Conservation (phyloP, 2,888 invertebrate species). For the Bursaphelenchus okinawaensis region DNA sequence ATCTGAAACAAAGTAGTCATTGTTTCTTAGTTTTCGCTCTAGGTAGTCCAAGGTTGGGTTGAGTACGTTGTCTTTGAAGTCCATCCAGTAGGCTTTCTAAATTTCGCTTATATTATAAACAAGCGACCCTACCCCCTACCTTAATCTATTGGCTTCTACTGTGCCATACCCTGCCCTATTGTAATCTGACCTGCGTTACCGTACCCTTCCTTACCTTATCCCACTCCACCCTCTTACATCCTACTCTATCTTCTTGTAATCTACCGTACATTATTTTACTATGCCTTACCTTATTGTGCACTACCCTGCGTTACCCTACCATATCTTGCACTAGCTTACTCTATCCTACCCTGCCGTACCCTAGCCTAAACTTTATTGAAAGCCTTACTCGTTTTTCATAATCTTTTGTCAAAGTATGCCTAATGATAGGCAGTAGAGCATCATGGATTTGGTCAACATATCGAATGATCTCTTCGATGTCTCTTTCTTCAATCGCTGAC, state of each 20-base stretch:
- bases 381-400: slow-evolving; percentile 35
- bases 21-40: slow-evolving; percentile 28
- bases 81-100: slow-evolving; percentile 29
- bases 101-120: slow-evolving; percentile 3
- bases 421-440: slow-evolving; percentile 38
- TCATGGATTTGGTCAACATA: slow-evolving; percentile 37
- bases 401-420: slow-evolving; percentile 40
- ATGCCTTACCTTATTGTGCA: too few species aligned
- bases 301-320: too few species aligned
- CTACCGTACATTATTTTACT: too few species aligned
- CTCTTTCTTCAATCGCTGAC: slow-evolving; percentile 35
- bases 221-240: too few species aligned
- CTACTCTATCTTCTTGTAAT: too few species aligned
- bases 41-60: slow-evolving; percentile 33
- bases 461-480: slow-evolving; percentile 39
- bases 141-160: too few species aligned
- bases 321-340: too few species aligned
- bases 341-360: too few species aligned
- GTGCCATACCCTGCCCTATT: too few species aligned
- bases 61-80: slow-evolving; percentile 32
- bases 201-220: too few species aligned
- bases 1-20: slow-evolving; percentile 33
- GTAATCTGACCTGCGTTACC: too few species aligned
- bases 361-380: too few species aligned
- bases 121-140: neutral